Evolutionary conservation across 2,888 invertebrate species (phyloP).

Genomic region (Athalia circularis): DNA sequence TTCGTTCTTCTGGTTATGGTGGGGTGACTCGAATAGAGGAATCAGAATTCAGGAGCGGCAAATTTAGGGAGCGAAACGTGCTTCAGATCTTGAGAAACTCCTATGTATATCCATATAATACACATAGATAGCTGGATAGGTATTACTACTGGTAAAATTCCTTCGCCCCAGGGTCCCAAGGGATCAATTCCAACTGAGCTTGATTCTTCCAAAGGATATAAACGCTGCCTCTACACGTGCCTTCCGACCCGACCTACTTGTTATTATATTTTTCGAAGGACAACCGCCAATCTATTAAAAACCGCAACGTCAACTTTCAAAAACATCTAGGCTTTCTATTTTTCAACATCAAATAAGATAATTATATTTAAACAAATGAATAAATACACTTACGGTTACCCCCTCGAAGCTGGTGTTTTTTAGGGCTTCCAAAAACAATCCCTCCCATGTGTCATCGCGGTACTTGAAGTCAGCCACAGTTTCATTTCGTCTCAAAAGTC

Average conservation of each 20-base stretch:
- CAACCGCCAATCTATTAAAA: no score
- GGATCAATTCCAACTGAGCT: slow-evolving; percentile 12
- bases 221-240: background rate
- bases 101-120: background rate
- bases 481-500: slow-evolving; percentile 83
- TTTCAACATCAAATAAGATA: no score
- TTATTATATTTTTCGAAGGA: background rate
- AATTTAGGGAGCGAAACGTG: slow-evolving; percentile 11
- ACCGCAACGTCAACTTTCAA: no score
- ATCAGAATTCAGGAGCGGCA: slow-evolving; percentile 20
- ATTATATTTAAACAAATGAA: no score
- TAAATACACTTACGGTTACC: slow-evolving; percentile 80
- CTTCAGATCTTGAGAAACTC: slow-evolving; percentile 7
- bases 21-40: slow-evolving; percentile 11
- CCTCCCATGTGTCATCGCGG: slow-evolving; percentile 91
- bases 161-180: background rate
- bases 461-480: slow-evolving; percentile 90
- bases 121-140: no score
- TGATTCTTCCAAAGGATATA: slow-evolving; percentile 4
- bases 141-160: background rate
- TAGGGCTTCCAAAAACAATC: slow-evolving; percentile 89
- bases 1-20: background rate
- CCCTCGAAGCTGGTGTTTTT: slow-evolving; percentile 96
- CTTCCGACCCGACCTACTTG: background rate
- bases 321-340: no score